Conservation (phyloP, 1,140 invertebrate species). For the Sycophaga agraensis region DNA sequence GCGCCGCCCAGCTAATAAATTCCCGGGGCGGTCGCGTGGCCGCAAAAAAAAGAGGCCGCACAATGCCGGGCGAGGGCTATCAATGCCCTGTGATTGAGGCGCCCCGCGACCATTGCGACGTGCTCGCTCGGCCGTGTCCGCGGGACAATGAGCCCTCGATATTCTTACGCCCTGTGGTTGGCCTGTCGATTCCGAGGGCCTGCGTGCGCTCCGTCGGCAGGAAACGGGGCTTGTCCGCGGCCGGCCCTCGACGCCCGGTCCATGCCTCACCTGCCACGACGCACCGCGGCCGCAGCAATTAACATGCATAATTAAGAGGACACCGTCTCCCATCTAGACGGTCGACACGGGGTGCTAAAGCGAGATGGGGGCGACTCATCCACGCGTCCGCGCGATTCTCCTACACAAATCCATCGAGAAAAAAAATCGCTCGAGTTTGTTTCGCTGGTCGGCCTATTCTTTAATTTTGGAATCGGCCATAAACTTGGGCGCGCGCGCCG, state of each 20-base stretch:
- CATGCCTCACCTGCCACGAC: no score
- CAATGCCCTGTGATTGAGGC: conserved; percentile 55
- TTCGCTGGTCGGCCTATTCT: conserved; percentile 37
- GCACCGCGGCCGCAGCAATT: no score
- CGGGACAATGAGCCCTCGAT: background rate
- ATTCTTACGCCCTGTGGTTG: background rate
- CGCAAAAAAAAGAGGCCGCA: conserved; percentile 34
- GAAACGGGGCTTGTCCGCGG: background rate
- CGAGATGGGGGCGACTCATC: no score
- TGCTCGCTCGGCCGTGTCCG: conserved; percentile 47
- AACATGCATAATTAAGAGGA: conserved; percentile 59
- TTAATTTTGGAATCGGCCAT: conserved; percentile 51
- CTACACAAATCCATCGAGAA: no score
- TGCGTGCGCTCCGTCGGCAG: background rate
- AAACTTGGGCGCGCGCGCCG: conserved; percentile 27
- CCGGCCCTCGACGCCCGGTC: no score
- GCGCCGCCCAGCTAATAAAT: conserved; percentile 43
- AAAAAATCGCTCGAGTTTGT: conserved; percentile 46
- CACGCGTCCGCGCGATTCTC: no score
- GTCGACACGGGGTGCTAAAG: no score
- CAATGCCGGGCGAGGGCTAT: conserved; percentile 40
- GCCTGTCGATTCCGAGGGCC: background rate
- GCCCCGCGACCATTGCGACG: conserved; percentile 49
- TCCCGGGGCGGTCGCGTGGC: conserved; percentile 41
- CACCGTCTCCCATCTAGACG: no score